Conservation (phyloP, 2,113 vertebrate genomes). For the Brienomyrus longianalis region DNA sequence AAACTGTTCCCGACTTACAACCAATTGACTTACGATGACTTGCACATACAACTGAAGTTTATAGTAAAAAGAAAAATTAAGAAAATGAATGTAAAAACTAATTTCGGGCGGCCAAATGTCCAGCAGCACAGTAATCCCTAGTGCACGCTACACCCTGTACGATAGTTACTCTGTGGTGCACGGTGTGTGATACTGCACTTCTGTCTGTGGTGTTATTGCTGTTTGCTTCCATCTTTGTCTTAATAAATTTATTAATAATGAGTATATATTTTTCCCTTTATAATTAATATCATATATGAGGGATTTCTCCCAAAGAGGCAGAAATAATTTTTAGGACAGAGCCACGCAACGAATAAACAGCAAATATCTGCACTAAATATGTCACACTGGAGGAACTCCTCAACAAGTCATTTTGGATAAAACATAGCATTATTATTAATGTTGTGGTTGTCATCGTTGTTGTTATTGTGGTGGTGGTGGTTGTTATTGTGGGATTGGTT, state of each 20-base stretch:
- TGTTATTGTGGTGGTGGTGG: background rate
- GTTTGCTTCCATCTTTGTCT: background rate
- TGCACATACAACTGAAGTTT: background rate
- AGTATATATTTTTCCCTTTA: background rate
- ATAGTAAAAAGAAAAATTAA: background rate
- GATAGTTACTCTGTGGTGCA: background rate
- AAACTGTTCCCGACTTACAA: background rate
- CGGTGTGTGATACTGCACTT: background rate
- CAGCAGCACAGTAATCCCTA: background rate
- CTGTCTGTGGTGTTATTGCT: background rate
- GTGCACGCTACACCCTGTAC: background rate
- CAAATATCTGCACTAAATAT: background rate
- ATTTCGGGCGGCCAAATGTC: background rate
- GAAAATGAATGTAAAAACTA: background rate
- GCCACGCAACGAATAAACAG: background rate
- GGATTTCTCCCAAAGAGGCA: no score
- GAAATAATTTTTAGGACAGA: background rate
- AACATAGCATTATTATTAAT: background rate
- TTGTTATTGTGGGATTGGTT: background rate
- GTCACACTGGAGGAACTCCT: background rate
- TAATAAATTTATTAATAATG: background rate
- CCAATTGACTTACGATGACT: background rate
- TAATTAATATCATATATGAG: background rate
- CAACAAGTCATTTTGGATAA: background rate
- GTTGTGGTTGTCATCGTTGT: background rate